Conservation (phyloP, 2,888 invertebrate genomes). For the Parnassius glacialis region DNA sequence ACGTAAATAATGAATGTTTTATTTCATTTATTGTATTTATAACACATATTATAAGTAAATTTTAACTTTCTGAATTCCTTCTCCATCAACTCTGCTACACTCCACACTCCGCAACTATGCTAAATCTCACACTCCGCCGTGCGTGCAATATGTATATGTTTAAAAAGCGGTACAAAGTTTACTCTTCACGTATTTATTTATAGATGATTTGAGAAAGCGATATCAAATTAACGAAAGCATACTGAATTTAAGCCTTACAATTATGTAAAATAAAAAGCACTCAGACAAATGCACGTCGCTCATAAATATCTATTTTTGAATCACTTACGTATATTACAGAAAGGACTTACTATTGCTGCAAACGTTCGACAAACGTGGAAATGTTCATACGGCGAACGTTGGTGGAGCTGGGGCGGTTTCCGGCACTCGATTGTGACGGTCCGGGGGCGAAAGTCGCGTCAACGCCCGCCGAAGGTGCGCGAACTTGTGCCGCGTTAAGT, state of each 20-base stretch:
- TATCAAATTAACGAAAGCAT: too few relatives aligned
- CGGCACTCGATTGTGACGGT: slow-evolving; percentile 44
- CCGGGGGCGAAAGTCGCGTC: slow-evolving; percentile 53
- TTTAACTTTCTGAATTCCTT: too few relatives aligned
- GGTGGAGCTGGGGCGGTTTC: slow-evolving; percentile 43
- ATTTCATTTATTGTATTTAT: too few relatives aligned
- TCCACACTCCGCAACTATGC: too few relatives aligned
- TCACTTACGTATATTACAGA: slow-evolving; percentile 21
- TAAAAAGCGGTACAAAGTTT: too few relatives aligned
- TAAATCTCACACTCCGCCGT: too few relatives aligned
- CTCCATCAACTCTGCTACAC: too few relatives aligned
- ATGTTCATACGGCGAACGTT: slow-evolving; percentile 30
- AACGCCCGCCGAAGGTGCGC: slow-evolving; percentile 30
- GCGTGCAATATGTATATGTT: too few relatives aligned
- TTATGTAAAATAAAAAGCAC: slow-evolving; percentile 10
- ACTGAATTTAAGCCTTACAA: neutral
- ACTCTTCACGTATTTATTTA: too few relatives aligned
- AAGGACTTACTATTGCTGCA: slow-evolving; percentile 4
- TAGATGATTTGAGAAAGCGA: too few relatives aligned
- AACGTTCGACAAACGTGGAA: slow-evolving; percentile 18
- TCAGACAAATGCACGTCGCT: slow-evolving; percentile 18
- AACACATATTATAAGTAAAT: too few relatives aligned
- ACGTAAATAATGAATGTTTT: too few relatives aligned
- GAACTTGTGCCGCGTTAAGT: slow-evolving; percentile 37
- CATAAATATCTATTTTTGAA: slow-evolving; percentile 22